Evolutionary conservation across 2,797 vertebrate species (phyloP).

Genomic region (Schizopygopsis malacanthus): DNA sequence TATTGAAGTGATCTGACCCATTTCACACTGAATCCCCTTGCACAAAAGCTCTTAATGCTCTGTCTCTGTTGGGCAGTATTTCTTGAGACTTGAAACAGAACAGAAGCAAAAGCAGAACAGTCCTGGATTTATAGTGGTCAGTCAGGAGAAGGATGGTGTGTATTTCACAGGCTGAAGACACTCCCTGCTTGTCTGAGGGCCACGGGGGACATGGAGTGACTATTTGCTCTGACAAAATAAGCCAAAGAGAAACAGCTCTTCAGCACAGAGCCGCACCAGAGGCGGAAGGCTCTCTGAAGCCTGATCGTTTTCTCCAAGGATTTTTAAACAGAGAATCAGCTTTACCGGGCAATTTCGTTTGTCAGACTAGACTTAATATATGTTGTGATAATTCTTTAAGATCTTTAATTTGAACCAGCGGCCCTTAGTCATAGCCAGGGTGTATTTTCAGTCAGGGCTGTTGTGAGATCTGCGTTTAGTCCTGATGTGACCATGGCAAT

Average conservation of each 20-base stretch:
- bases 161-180: conserved; percentile 19
- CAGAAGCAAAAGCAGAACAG: conserved; percentile 3
- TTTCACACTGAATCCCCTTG: not conserved
- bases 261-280: conserved; percentile 11
- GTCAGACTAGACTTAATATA: conserved; percentile 13
- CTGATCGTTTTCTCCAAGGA: not conserved
- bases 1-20: not conserved
- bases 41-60: not conserved
- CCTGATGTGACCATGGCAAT: not conserved
- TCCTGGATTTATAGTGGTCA: conserved; percentile 12
- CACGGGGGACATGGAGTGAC: not conserved
- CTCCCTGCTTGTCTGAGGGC: conserved; percentile 8
- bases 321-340: conserved; percentile 11
- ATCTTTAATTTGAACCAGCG: conserved; percentile 1
- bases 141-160: not conserved
- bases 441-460: conserved; percentile 1
- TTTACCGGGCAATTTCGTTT: conserved; percentile 14
- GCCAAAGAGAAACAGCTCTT: conserved; percentile 27
- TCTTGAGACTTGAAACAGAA: not conserved
- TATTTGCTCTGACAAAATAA: conserved; percentile 46
- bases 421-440: conserved; percentile 1
- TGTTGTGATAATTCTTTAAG: not conserved
- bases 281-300: conserved; percentile 4
- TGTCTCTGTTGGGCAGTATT: not conserved
- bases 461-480: not conserved